Evolutionary conservation across 2,888 invertebrate species (phyloP), one percentile per base, ranked within the genome.

Genomic region (Andrena marginata): DNA sequence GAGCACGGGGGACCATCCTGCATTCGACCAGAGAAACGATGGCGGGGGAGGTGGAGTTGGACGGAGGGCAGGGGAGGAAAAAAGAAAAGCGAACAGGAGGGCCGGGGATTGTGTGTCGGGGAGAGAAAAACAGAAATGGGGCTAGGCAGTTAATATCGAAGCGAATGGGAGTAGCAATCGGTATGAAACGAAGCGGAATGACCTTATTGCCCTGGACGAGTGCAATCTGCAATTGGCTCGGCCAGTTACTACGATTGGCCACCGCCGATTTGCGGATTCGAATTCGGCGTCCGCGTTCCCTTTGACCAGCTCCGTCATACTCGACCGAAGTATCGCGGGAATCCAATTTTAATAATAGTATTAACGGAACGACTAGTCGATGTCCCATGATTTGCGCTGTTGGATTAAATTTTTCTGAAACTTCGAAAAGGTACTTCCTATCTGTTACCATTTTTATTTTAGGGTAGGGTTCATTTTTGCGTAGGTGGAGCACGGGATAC

Each of bases 171-270:
- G 87, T n/a, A 90, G 90, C 90, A 92, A 91, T 92, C 92, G 87
- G 84, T 85, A 86, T 82, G 90, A 92, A 93, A 89, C 89, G 90
- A 91, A 92, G 89, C 90, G 89, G 90, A 92, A 91, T 91, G 90
- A 92, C 91, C 92, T 92, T 90, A 92, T 92, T 91, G 91, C 86
- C 69, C 72, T 76, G 87, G 75, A 70, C 65, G 79, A 70, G 69
- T 72, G 77, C 72, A 77, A 79, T 77, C 70, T 62, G 65, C 85
- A 67, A 75, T 85, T 71, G 80, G 69, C 26, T 70, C 49, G 73
- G 59, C 51, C 76, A 56, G 82, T 82, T 72, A 65, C 72, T 69
- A 70, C 78, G 51, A 73, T 65, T 62, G 79, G 49, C 72, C 62
- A 63, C 60, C 33, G 59, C 82, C 73, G 77, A 81, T 81, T 81